Evolutionary conservation across 2,888 invertebrate species (phyloP), one percentile per base, ranked within the genome.

Genomic region (Melieria crassipennis): DNA sequence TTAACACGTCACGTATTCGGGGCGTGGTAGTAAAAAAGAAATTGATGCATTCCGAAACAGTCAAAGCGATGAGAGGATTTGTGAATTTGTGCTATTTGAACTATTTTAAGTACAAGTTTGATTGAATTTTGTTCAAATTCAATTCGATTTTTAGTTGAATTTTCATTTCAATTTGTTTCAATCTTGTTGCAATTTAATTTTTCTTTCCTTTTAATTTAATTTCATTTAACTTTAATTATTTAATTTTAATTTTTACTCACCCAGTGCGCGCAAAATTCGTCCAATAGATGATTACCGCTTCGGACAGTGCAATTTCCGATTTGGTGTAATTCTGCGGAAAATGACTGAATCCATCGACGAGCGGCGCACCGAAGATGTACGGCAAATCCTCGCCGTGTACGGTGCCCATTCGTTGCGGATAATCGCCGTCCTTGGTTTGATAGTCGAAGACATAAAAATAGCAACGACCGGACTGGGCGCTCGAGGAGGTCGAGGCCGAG

Each of bases 391-490:
- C 97, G 0, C 96, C 96, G 82, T 96, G 96, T 4, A 96, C 95
- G 0, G 96, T 94, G 16, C 96, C 96, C 92, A 95, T 94, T 76
- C 94, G 90, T 92, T 96, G 94, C 7, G 96, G 94, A 87, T 95
- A 95, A 83, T 92, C 93, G 9, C 96, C 94, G 77, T 95, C 94
- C 82, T 93, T 94, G 13, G 94, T 94, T 85, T 97, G 96, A 85
- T 97, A 96, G 83, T 95, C 94, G 81, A 96, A 96, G 5, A 96
- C 95, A 84, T 96, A 96, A 87, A 96, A 96, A 85, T 92, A 96
- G 1, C 94, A 93, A 77, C 92, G 93, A n/a, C 92, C 91, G n/a
- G 89, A 88, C 48, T 79, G 82, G 45, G 79, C 80, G 1, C 78
- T 78, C 11, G 82, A 79, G 0, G 75, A 69, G 0, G 84, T 79